Base-by-base conservation (phyloP, 2,113 vertebrate genomes). In the Oenanthe melanoleuca region DNA sequence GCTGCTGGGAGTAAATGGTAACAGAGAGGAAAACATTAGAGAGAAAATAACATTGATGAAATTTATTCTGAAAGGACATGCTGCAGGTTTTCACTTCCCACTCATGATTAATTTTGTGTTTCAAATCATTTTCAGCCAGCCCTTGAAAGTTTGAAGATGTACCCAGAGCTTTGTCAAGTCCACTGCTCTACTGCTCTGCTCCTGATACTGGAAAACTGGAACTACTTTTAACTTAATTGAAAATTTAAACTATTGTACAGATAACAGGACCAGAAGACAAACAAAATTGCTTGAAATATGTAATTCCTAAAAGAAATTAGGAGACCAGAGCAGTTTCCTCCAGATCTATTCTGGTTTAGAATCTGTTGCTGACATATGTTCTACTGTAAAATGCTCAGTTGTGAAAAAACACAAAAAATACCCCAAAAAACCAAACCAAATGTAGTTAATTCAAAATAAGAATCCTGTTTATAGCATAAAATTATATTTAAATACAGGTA, bases 41-140 rank as follows among this genome's bases (percentile, higher is more conserved):
- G 28, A 65, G 7, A 52, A 74, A n/a, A 93, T 20, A 91, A 44
- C 11, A 12, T 5, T 50, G 19, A 17, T 44, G 8, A 80, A 81
- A 49, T 26, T 1, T 67, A 19, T 69, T 78, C 45, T 50, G 10
- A 88, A 83, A 87, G 12, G 11, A 66, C 33, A 52, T 1, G 1
- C 2, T 66, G 24, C 1, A 3, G 10, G 8, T 80, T 66, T 29
- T 45, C 3, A 18, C 61, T 72, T 64, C 29, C 25, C 22, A 45
- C 26, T 70, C 47, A 63, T 75, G 5, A 64, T 59, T 88, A 44
- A 52, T 64, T 79, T 88, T 53, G 13, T 56, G 11, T 92, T 70
- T 95, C 11, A 53, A 95, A 95, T 92, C 1, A 2, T 92, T 97
- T 96, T 59, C 71, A 98, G 97, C 95, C 69, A 97, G 82, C 18